Evolutionary conservation across 2,888 invertebrate genomes (phyloP).

Genomic region (Fragum fragum): DNA sequence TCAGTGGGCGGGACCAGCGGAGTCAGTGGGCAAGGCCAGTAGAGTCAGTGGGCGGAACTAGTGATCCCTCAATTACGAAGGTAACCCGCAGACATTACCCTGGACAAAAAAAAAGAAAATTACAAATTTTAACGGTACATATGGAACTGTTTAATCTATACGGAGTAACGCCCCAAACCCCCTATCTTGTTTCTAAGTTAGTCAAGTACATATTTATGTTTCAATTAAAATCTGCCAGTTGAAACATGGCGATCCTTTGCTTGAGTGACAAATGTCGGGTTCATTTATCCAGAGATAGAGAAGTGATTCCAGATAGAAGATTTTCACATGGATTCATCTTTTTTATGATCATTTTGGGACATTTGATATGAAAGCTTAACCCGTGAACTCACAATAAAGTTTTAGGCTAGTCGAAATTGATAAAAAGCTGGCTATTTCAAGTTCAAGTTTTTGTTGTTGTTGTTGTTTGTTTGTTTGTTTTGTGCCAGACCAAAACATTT

Average conservation of each 20-base stretch:
- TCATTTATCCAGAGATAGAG: not conserved
- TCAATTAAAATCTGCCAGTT: slow-evolving; percentile 18
- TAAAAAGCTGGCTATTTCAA: too few species aligned
- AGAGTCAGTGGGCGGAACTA: too few species aligned
- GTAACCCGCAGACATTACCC: not conserved
- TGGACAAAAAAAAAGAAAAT: slow-evolving; percentile 1
- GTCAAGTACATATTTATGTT: slow-evolving; percentile 27
- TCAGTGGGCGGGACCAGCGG: too few species aligned
- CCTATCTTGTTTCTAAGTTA: slow-evolving; percentile 21
- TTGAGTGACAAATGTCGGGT: slow-evolving; percentile 1
- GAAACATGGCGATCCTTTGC: not conserved
- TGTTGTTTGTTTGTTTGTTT: too few species aligned
- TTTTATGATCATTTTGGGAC: not conserved
- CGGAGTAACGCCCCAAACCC: not conserved
- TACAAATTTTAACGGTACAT: slow-evolving; percentile 5
- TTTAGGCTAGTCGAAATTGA: too few species aligned
- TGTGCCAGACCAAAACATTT: too few species aligned
- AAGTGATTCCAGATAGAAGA: not conserved
- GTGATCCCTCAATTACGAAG: too few species aligned
- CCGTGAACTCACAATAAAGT: too few species aligned
- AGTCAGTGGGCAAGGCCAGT: too few species aligned
- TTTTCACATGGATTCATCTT: not conserved
- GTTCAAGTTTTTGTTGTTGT: too few species aligned
- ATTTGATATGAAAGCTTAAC: not conserved
- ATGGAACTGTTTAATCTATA: slow-evolving; percentile 26